Base-by-base conservation (phyloP, 2,113 vertebrate genomes). In the Eubucco bourcierii region DNA sequence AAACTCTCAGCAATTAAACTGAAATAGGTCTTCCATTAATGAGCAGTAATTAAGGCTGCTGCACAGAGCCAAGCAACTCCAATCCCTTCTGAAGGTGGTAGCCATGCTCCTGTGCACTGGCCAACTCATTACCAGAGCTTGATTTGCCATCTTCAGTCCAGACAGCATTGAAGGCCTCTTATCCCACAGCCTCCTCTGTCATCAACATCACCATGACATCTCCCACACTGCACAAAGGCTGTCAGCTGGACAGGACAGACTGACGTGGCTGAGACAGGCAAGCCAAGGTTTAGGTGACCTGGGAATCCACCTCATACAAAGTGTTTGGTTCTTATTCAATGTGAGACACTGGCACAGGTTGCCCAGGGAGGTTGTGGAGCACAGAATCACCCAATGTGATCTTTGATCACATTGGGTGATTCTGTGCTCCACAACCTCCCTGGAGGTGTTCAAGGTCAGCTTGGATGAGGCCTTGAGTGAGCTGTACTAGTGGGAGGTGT, bases 1-100 rank as follows among this genome's bases (percentile, higher is more conserved):
- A 73, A 24, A 15, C 15, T 58, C 67, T 18, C 71, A 82, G 46
- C 81, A 92, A 87, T 89, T 82, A 82, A 81, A 50, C 63, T 39
- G 44, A 72, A 90, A 63, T 75, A 52, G 59, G 67, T 47, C 89
- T 76, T 28, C 84, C 72, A 65, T 87, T 95, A 90, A 77, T 3
- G 29, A 95, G 46, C 64, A 73, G 78, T 76, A 94, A 92, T 90
- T 87, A 90, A 37, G 39, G 81, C 87, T 68, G 63, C 74, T 79
- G 29, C 53, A 67, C 81, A 21, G 27, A 93, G 74, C 74, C 89
- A 93, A 53, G 31, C 34, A 41, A 29, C 28, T 52, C 86, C 2
- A 2, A 11, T 17, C 65, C 70, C 70, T 68, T 44, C 41, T 1
- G 0, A 76, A 73, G 78, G 13, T 68, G 71, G 39, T 55, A 71